These are phyloP conservation scores for Chloromyia formosa DNA, from an alignment of 2,888 invertebrate genomes.

Conservation along the genomic window DNA sequence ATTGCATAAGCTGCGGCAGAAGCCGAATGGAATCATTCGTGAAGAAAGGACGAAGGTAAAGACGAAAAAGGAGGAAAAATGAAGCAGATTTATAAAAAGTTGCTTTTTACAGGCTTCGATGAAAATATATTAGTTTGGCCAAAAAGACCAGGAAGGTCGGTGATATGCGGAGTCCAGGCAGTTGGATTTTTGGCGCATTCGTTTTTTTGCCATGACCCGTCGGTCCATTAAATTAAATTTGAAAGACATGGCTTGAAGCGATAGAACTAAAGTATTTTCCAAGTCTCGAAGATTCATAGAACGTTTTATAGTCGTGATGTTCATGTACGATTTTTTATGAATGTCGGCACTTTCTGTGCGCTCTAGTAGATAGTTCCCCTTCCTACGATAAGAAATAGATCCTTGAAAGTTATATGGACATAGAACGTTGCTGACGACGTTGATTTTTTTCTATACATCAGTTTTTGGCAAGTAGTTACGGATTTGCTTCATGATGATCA, in stretches of 20 bases:
- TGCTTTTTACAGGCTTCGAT: conserved; percentile 21
- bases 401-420: conserved; percentile 36
- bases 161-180: not conserved
- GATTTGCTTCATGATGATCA: conserved; percentile 16
- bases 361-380: not conserved
- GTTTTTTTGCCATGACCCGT: conserved; percentile 41
- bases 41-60: not conserved
- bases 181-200: conserved; percentile 42
- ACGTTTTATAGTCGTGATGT: conserved; percentile 27
- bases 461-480: conserved; percentile 32
- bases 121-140: too few species aligned
- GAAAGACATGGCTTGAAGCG: conserved; percentile 41
- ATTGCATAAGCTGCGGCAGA: too few species aligned
- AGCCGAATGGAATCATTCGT: not conserved
- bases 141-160: conserved; percentile 4
- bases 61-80: not conserved
- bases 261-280: conserved; percentile 38
- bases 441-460: conserved; percentile 17
- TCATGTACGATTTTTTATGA: conserved; percentile 3
- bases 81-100: conserved; percentile 34
- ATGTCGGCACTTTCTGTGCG: conserved; percentile 11
- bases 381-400: conserved; percentile 30
- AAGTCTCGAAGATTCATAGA: conserved; percentile 28
- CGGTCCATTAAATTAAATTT: conserved; percentile 43
- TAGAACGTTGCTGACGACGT: conserved; percentile 36